Evolutionary conservation across 1,140 invertebrate genomes (phyloP).

Genomic region (Zaprionus inermis): DNA sequence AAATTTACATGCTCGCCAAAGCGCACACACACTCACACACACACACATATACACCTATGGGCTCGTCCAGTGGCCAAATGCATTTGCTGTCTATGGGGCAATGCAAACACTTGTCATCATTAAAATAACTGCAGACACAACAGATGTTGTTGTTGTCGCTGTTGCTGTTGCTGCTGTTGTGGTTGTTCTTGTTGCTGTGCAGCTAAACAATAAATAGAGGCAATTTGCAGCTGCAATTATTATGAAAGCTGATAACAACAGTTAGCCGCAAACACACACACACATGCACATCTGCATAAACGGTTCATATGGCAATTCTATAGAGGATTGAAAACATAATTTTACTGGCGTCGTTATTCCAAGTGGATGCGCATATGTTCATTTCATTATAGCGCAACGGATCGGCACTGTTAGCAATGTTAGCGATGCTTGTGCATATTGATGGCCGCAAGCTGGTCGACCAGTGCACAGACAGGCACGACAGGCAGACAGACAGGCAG

Average conservation of each 20-base stretch:
- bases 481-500: background rate
- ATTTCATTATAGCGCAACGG: constrained; percentile 9
- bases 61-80: constrained; percentile 26
- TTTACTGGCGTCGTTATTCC: constrained; percentile 19
- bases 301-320: constrained; percentile 1
- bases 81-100: constrained; percentile 46
- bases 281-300: background rate
- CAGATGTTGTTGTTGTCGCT: constrained; percentile 40
- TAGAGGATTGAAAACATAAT: constrained; percentile 9
- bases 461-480: constrained; percentile 8
- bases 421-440: constrained; percentile 21
- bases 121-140: constrained; percentile 70
- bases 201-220: constrained; percentile 75
- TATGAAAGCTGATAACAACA: constrained; percentile 72
- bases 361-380: constrained; percentile 19
- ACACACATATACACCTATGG: constrained; percentile 9
- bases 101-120: constrained; percentile 80
- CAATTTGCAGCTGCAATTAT: constrained; percentile 82
- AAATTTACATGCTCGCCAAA: constrained; percentile 66
- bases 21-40: constrained; percentile 34
- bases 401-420: background rate
- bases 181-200: constrained; percentile 45
- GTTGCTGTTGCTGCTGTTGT: background rate
- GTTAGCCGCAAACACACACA: constrained; percentile 30
- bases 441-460: constrained; percentile 32